Evolutionary conservation across 2,113 vertebrate genomes (phyloP).

Genomic region (Daboia siamensis): DNA sequence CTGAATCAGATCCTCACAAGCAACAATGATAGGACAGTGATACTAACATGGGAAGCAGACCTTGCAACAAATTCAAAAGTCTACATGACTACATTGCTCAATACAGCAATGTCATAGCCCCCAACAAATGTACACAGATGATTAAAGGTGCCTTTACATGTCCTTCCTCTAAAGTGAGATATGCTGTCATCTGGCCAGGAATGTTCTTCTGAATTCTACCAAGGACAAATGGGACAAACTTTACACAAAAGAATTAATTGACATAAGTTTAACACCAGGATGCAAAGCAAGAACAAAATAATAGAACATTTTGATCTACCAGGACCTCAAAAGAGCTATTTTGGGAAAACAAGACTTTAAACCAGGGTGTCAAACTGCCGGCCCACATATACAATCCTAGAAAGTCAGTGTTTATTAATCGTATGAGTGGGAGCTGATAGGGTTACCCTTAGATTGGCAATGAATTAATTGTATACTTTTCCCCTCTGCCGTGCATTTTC

Average conservation of each 20-base stretch:
- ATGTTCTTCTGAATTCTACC: neutral
- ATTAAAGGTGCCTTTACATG: neutral
- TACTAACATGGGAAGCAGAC: neutral
- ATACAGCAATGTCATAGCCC: neutral
- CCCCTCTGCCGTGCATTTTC: neutral
- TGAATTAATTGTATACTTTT: neutral
- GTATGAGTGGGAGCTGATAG: neutral
- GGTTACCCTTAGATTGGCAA: neutral
- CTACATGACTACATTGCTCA: neutral
- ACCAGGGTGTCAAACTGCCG: too few species aligned
- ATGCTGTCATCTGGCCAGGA: neutral
- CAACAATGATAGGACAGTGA: neutral
- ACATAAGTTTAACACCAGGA: neutral
- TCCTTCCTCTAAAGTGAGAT: neutral
- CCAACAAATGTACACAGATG: neutral
- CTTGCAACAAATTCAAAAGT: neutral
- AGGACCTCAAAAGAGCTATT: neutral
- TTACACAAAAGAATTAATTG: neutral
- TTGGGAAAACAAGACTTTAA: neutral
- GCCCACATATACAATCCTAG: neutral
- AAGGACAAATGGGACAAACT: neutral
- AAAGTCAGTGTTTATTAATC: neutral
- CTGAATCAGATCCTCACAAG: neutral
- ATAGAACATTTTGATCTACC: neutral
- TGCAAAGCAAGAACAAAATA: neutral